These are phyloP conservation scores for Pseudomugil tenellus DNA, from an alignment of 2,797 vertebrate genomes.

Conservation along the genomic window DNA sequence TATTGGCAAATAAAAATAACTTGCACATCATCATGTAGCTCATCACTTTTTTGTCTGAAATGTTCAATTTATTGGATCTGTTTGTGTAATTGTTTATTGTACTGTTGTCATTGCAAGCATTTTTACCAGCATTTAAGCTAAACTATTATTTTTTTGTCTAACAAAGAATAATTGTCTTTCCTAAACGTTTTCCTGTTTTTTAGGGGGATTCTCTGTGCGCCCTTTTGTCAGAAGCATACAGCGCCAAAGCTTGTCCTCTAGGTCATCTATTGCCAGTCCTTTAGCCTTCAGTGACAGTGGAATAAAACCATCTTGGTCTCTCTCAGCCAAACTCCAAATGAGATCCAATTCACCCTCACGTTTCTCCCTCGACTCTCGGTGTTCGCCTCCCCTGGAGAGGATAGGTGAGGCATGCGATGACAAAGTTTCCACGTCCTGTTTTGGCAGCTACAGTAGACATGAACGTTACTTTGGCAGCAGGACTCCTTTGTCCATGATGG, in stretches of 20 bases:
- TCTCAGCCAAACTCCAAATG: slow-evolving; percentile 94
- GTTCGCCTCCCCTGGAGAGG: slow-evolving; percentile 91
- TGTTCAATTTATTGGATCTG: no score
- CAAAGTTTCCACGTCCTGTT: slow-evolving; percentile 94
- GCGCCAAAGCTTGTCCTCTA: slow-evolving; percentile 92
- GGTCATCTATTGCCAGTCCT: slow-evolving; percentile 95
- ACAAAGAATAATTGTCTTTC: neutral
- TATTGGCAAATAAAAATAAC: neutral
- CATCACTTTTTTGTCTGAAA: neutral
- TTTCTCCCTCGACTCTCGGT: slow-evolving; percentile 94
- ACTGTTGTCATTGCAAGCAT: neutral
- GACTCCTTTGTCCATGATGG: slow-evolving; percentile 92
- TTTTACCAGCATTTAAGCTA: neutral
- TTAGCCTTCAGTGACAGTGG: slow-evolving; percentile 91
- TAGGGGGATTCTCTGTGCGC: slow-evolving; percentile 95
- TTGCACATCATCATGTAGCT: neutral
- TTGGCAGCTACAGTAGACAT: slow-evolving; percentile 87
- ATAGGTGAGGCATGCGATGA: slow-evolving; percentile 93
- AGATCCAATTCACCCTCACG: slow-evolving; percentile 89
- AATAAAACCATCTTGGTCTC: slow-evolving; percentile 91
- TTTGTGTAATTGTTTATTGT: neutral
- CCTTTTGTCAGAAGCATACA: slow-evolving; percentile 97
- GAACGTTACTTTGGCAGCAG: slow-evolving; percentile 87
- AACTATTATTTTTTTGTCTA: neutral
- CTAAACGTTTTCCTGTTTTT: slow-evolving; percentile 23